Base-by-base conservation (phyloP, 2,888 invertebrate genomes). In the Epinotia ramella region DNA sequence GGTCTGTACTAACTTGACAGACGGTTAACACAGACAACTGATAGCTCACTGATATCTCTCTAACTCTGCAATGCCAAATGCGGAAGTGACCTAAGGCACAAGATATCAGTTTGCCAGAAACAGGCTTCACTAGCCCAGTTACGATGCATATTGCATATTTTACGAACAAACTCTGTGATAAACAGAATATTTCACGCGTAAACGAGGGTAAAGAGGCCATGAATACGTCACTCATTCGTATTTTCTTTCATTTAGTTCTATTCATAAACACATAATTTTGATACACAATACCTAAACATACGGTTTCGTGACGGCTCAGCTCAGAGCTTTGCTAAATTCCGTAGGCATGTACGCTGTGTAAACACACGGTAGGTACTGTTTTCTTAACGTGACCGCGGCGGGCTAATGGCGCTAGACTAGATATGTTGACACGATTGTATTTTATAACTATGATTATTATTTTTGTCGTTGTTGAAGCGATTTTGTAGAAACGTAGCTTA, bases 241-340 rank as follows among this genome's bases (percentile, higher is more conserved):
- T 53, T n/a, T n/a, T 53, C 53, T 53, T 53, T 53, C 53, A n/a
- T n/a, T 53, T 53, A 53, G 13, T 49, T 49, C 46, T 46, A 46
- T 46, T 46, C 33, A 33, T 9, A 40, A 28, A 28, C 16, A 49
- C 49, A 49, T 49, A 16, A 16, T 49, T 53, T 13, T 53, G n/a
- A 60, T 11, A 59, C 59, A 24, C 13, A 59, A 16, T 60, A 24
- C 24, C 13, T 59, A 24, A 13, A 16, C 16, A 24, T 33, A 18
- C 53, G 28, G n/a, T 66, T 53, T 49, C 18, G 53, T 56, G 66
- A 66, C 53, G 11, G 49, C 24, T 53, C 7, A n/a, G 66, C n/a
- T 16, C 6, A 9, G 59, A 20, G 68, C 24, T 60, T 69, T 59
- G n/a, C 59, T n/a, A 24, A 59, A 69, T 69, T 69, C 68, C 44